Conservation (phyloP, 2,113 vertebrate genomes). For the Pungitius pungitius region DNA sequence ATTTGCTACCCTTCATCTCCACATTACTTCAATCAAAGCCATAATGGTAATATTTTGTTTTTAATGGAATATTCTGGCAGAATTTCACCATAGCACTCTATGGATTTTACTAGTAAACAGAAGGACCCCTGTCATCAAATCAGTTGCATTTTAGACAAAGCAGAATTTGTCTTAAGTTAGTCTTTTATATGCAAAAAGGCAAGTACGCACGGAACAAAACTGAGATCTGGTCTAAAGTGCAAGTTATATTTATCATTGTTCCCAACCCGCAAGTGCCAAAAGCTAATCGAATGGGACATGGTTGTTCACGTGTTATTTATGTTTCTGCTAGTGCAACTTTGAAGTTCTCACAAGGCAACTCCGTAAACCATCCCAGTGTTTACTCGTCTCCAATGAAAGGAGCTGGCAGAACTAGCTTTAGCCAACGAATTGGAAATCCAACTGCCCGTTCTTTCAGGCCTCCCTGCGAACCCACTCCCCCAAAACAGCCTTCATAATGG, state of each 20-base stretch:
- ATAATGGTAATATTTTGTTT: too few species aligned
- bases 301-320: not conserved
- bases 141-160: not conserved
- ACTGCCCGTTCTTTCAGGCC: not conserved
- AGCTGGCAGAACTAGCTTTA: not conserved
- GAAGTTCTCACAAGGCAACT: conserved; percentile 15
- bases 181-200: not conserved
- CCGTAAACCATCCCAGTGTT: not conserved
- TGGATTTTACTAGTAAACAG: not conserved
- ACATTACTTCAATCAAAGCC: conserved; percentile 32
- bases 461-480: not conserved
- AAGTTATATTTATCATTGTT: conserved; percentile 1
- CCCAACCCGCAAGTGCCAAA: not conserved
- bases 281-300: not conserved
- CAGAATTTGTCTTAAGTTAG: not conserved
- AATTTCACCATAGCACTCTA: not conserved
- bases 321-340: not conserved
- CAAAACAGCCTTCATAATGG: not conserved
- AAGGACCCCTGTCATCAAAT: not conserved
- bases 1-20: not conserved
- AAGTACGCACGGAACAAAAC: not conserved
- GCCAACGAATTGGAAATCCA: not conserved
- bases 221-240: conserved; percentile 6
- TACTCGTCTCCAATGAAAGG: not conserved
- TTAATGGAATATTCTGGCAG: too few species aligned